Conservation (phyloP, 2,797 vertebrate species). For the Oreochromis mossambicus region DNA sequence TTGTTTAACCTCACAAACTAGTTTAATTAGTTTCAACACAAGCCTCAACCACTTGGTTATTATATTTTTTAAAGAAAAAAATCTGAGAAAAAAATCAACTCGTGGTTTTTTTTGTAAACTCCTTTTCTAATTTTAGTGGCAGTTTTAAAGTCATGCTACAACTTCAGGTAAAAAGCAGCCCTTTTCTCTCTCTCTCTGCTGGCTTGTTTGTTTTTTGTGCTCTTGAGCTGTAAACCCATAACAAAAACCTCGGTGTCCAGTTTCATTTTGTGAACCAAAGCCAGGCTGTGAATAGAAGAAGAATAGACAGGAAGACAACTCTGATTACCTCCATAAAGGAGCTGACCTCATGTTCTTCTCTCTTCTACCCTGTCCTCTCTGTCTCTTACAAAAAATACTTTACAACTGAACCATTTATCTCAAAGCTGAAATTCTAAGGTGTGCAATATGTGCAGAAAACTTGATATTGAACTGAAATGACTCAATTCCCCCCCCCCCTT, state of each 20-base stretch:
- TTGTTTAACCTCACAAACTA: background rate
- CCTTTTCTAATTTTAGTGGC: slow-evolving; percentile 6
- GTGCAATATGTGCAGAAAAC: background rate
- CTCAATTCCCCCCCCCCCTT: background rate
- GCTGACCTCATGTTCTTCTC: slow-evolving; percentile 66
- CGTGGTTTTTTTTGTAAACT: background rate
- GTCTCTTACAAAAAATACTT: background rate
- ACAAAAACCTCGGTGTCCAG: slow-evolving; percentile 64
- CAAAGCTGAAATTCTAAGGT: background rate
- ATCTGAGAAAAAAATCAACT: background rate
- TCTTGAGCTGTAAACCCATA: slow-evolving; percentile 64
- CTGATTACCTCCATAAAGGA: slow-evolving; percentile 73
- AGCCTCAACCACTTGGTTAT: background rate
- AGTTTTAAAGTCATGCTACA: slow-evolving; percentile 12
- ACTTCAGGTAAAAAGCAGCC: background rate
- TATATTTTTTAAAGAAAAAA: background rate
- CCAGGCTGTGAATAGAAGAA: slow-evolving; percentile 67
- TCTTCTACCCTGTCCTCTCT: background rate
- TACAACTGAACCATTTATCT: background rate
- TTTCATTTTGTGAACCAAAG: slow-evolving; percentile 72
- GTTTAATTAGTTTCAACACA: slow-evolving; percentile 17
- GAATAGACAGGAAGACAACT: slow-evolving; percentile 72
- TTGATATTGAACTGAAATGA: background rate
- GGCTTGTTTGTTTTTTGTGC: slow-evolving; percentile 60
- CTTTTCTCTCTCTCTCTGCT: background rate